Conservation (phyloP, 1,140 invertebrate genomes). For the Drosophila erecta region DNA sequence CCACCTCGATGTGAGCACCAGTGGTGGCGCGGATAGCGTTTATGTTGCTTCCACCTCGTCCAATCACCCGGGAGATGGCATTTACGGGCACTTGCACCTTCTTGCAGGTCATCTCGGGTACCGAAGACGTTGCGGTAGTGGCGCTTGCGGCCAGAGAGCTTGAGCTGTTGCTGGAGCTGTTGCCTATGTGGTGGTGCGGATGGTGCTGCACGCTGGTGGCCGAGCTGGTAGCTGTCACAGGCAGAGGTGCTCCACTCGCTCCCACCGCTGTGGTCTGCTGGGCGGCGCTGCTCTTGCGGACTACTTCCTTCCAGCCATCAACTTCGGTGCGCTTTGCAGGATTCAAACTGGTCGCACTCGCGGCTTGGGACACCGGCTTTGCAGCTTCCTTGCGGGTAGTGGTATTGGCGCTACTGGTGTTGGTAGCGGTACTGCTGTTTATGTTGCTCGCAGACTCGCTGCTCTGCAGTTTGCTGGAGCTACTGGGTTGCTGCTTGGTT, state of each 20-base stretch:
- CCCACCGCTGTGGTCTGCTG: slow-evolving; percentile 70
- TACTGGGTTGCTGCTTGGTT: slow-evolving; percentile 44
- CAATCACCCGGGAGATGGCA: slow-evolving; percentile 98
- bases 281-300: slow-evolving; percentile 89
- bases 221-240: slow-evolving; percentile 19
- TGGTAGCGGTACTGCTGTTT: slow-evolving; percentile 9
- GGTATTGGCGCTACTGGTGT: not conserved
- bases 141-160: slow-evolving; percentile 32
- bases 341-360: slow-evolving; percentile 14
- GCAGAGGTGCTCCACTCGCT: slow-evolving; percentile 14
- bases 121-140: slow-evolving; percentile 11
- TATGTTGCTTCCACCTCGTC: slow-evolving; percentile 97
- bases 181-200: slow-evolving; percentile 35
- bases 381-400: slow-evolving; percentile 26
- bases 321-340: slow-evolving; percentile 86
- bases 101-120: slow-evolving; percentile 86
- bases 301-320: slow-evolving; percentile 99
- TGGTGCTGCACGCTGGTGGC: slow-evolving; percentile 45
- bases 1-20: slow-evolving; percentile 98
- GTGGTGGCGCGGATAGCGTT: slow-evolving; percentile 97
- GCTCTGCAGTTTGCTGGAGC: slow-evolving; percentile 40
- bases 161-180: slow-evolving; percentile 40
- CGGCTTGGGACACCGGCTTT: slow-evolving; percentile 14
- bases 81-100: slow-evolving; percentile 97
- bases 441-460: slow-evolving; percentile 62